phyloP scores from a whole-genome alignment of 2,113 vertebrate genomes.

The Eulemur rufifrons region DNA sequence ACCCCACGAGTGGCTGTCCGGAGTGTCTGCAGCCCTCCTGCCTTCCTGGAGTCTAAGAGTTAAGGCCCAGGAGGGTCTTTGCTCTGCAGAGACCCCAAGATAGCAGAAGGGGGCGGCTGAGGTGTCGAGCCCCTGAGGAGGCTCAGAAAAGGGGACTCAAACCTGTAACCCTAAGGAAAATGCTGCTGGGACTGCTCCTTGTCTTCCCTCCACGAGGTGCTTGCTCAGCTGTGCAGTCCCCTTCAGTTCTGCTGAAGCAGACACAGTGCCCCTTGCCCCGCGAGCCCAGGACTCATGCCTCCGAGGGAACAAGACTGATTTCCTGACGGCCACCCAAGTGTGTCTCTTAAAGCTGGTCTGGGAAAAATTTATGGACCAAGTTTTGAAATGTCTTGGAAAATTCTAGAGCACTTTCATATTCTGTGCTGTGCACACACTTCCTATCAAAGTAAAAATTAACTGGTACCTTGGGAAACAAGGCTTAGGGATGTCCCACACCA shows the following conservation, averaged over 20 bases:
- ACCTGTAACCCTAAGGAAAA: neutral
- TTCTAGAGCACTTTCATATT: neutral
- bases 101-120: neutral
- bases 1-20: neutral
- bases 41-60: neutral
- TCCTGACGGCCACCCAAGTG: neutral
- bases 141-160: neutral
- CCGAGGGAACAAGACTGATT: neutral
- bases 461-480: neutral
- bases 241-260: neutral
- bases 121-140: neutral
- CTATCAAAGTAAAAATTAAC: neutral
- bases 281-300: neutral
- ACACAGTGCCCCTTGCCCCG: neutral
- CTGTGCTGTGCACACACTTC: neutral
- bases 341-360: neutral
- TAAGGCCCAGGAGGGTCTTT: neutral
- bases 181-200: neutral
- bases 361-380: neutral
- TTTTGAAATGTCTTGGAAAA: neutral
- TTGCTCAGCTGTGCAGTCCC: neutral
- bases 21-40: neutral
- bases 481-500: neutral
- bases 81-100: neutral
- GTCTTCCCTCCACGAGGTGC: neutral